Evolutionary conservation across 2,888 invertebrate species (phyloP), one percentile per base, ranked within the genome.

Genomic region (Synanthedon andrenaeformis): DNA sequence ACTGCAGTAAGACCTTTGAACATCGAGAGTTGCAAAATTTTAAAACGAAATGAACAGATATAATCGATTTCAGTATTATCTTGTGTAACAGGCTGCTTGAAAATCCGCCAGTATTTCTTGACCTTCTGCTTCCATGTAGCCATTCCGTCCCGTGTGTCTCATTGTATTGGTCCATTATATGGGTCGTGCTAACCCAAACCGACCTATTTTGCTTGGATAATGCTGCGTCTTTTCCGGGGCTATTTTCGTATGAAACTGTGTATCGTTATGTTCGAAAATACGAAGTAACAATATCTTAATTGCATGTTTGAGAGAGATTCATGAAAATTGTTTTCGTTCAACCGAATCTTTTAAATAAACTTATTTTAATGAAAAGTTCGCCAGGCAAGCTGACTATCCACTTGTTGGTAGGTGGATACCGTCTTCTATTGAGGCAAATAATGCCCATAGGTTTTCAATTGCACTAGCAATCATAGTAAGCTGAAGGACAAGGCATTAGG

Each of bases 161-260:
- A 14, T 45, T 45, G 8, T 45, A 13, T n/a, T 14, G 45, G 45
- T 13, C 45, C 13, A n/a, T 2, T 14, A 45, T 45, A 45, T 45
- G 45, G 45, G 14, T 45, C 45, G 45, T 13, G 45, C 45, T 45
- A 45, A 12, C n/a, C n/a, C n/a, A 45, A 45, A 45, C 45, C 62
- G 71, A 69, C 71, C 73, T 61, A 73, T 72, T 67, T 74, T 57
- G 59, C 54, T 58, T 56, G 58, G 55, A 56, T 56, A 60, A 59
- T 60, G 70, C 66, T 54, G 64, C 61, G 57, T 64, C 59, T 59
- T 62, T 56, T 61, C 60, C 65, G 59, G 55, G 45, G 45, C 45
- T 45, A 45, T 45, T 45, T 45, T 45, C 35, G 35, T 35, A 35
- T 45, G 45, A 13, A 45, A 45, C 45, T 45, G 45, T 45, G 45